phyloP scores from a whole-genome alignment of 1,140 invertebrate genomes.

The Pseudachorutes palmiensis region DNA sequence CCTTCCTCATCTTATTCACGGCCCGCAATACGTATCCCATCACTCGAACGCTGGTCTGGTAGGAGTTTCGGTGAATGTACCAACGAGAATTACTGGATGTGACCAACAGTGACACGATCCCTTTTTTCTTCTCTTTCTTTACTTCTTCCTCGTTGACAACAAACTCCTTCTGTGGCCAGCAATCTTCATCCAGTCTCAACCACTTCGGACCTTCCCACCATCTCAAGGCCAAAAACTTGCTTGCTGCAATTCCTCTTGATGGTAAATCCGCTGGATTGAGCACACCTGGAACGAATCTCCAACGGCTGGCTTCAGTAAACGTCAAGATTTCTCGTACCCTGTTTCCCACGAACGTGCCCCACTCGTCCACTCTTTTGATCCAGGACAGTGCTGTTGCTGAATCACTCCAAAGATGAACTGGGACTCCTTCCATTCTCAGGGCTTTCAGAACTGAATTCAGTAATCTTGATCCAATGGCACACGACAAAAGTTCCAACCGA shows the following conservation, averaged over 20 bases:
- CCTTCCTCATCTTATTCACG: neutral
- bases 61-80: neutral
- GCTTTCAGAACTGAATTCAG: neutral
- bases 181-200: neutral
- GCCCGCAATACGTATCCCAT: neutral
- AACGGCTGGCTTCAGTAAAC: neutral
- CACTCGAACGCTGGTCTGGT: neutral
- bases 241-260: slow-evolving; percentile 14
- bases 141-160: neutral
- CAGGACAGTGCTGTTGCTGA: slow-evolving; percentile 39
- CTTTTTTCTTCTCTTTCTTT: slow-evolving; percentile 16
- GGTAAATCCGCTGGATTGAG: slow-evolving; percentile 21
- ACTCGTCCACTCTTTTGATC: slow-evolving; percentile 33
- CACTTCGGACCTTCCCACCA: slow-evolving; percentile 26
- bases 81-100: neutral
- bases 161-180: slow-evolving; percentile 12
- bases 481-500: slow-evolving; percentile 38
- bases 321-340: slow-evolving; percentile 29
- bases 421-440: neutral
- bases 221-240: neutral
- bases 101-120: slow-evolving; percentile 17
- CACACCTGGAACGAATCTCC: slow-evolving; percentile 19
- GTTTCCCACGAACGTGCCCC: slow-evolving; percentile 33
- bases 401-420: slow-evolving; percentile 38
- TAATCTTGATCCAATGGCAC: slow-evolving; percentile 26